phyloP scores from a whole-genome alignment of 1,140 invertebrate genomes.

The Platyscapa corneri region DNA sequence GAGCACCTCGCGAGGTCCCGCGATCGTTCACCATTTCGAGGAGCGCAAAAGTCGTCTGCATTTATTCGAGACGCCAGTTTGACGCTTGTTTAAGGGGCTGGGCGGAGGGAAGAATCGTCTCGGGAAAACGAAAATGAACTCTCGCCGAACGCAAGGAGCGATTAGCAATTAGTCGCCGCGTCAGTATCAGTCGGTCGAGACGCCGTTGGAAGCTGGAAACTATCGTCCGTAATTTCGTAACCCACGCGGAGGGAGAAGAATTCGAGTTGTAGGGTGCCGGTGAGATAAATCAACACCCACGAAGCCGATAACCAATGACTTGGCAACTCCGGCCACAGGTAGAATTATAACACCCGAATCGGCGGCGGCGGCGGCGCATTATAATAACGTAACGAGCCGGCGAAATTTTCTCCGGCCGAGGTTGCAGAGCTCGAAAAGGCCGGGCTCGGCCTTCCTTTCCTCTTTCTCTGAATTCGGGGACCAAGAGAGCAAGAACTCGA shows the following conservation, averaged over 20 bases:
- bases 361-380: neutral
- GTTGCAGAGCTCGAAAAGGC: neutral
- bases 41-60: too few relatives aligned
- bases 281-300: slow-evolving; percentile 50
- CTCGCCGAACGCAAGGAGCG: too few relatives aligned
- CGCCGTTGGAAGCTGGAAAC: neutral
- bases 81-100: too few relatives aligned
- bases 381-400: slow-evolving; percentile 21
- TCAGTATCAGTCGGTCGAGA: too few relatives aligned
- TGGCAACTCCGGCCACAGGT: slow-evolving; percentile 18
- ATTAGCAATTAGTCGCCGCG: too few relatives aligned
- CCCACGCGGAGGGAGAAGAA: neutral
- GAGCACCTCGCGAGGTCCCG: too few relatives aligned
- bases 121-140: too few relatives aligned
- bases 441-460: neutral
- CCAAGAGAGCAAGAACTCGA: neutral
- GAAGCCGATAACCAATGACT: slow-evolving; percentile 43
- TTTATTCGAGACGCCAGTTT: too few relatives aligned
- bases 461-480: too few relatives aligned
- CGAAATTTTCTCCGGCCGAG: neutral
- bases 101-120: too few relatives aligned
- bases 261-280: slow-evolving; percentile 37
- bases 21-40: neutral
- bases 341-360: slow-evolving; percentile 19
- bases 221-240: neutral